Conservation (phyloP, 1,140 invertebrate species). For the Drosophila mojavensis region DNA sequence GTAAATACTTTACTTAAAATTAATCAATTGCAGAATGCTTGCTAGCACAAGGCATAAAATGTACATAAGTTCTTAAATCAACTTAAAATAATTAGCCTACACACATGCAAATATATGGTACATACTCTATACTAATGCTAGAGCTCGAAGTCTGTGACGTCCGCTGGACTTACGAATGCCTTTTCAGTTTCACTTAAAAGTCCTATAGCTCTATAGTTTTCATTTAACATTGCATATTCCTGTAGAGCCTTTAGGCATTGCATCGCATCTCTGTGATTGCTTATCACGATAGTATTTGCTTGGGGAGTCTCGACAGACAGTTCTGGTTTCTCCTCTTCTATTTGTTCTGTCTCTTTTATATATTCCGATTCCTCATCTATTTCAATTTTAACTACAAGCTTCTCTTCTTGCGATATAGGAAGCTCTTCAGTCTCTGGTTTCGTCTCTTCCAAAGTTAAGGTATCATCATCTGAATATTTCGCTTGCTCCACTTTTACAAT, state of each 20-base stretch:
- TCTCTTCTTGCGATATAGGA: neutral
- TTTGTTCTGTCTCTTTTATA: neutral
- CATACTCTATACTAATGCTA: neutral
- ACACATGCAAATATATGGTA: neutral
- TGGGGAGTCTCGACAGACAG: neutral
- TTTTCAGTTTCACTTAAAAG: slow-evolving; percentile 58
- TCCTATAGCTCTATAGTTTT: slow-evolving; percentile 68
- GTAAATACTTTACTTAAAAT: no score
- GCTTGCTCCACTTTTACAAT: neutral
- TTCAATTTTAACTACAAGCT: neutral
- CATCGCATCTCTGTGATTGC: slow-evolving; percentile 44
- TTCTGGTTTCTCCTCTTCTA: neutral
- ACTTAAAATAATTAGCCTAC: neutral
- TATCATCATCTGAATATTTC: neutral
- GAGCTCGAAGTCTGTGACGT: slow-evolving; percentile 44
- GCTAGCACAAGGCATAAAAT: no score
- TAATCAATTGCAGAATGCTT: no score
- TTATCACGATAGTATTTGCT: neutral
- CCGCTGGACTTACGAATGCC: slow-evolving; percentile 41
- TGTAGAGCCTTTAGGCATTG: slow-evolving; percentile 52
- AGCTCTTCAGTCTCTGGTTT: neutral
- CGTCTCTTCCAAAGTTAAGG: neutral
- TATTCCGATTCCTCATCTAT: neutral
- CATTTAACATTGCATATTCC: slow-evolving; percentile 66
- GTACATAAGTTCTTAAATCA: neutral